Percentiles rank a stretch among this genome's conserved stretches.
Evolutionary conservation across 2,113 vertebrate genomes (phyloP).

Genomic region (Tor tambroides): DNA sequence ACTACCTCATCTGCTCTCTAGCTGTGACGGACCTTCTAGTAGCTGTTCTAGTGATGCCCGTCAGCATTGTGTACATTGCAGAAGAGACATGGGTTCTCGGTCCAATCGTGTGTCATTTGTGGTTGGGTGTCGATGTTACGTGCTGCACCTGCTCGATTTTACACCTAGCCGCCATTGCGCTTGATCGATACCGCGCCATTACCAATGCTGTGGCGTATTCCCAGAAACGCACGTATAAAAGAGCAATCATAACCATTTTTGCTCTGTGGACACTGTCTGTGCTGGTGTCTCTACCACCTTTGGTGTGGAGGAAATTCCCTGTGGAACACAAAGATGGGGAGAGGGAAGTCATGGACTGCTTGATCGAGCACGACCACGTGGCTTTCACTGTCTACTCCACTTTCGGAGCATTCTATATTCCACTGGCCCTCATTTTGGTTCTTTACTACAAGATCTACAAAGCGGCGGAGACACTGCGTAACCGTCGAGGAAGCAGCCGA

Average conservation of each 20-base stretch:
- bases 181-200: constrained; percentile 86
- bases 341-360: constrained; percentile 77
- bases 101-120: constrained; percentile 83
- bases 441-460: constrained; percentile 90
- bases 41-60: constrained; percentile 86
- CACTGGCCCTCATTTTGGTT: constrained; percentile 81
- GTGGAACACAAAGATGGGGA: background rate
- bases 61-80: constrained; percentile 85
- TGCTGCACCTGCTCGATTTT: constrained; percentile 88
- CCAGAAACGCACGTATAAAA: constrained; percentile 81
- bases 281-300: constrained; percentile 84
- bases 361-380: constrained; percentile 86
- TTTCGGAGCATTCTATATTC: constrained; percentile 88
- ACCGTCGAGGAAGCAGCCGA: constrained; percentile 79
- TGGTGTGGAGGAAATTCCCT: constrained; percentile 77
- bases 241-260: constrained; percentile 81
- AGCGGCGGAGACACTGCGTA: constrained; percentile 82
- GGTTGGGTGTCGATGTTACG: constrained; percentile 85
- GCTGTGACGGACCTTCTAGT: constrained; percentile 88
- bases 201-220: constrained; percentile 86
- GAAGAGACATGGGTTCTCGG: constrained; percentile 87
- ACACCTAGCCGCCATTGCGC: constrained; percentile 84
- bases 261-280: constrained; percentile 84
- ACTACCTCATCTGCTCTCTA: constrained; percentile 86
- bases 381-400: constrained; percentile 85